A percentile compares a stretch with the other conserved stretches of the same genome.
Evolutionary conservation across 2,113 vertebrate species (phyloP).

Genomic region (Tachysurus fulvidraco): DNA sequence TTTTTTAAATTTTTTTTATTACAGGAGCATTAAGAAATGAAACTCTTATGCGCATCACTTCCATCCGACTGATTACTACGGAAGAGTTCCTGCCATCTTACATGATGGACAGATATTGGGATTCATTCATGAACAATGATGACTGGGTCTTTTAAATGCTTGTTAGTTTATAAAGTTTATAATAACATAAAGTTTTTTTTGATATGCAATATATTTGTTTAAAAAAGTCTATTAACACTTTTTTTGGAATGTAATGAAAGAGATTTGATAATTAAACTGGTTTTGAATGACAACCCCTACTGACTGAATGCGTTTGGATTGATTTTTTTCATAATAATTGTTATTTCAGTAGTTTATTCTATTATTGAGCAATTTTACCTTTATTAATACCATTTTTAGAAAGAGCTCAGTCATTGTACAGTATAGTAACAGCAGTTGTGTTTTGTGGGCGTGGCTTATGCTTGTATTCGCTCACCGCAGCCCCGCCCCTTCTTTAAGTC

Average conservation of each 20-base stretch:
- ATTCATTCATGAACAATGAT: slow-evolving; percentile 64
- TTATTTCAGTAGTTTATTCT: neutral
- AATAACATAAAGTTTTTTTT: neutral
- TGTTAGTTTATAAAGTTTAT: neutral
- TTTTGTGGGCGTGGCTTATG: neutral
- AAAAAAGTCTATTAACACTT: neutral
- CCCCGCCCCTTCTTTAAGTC: neutral
- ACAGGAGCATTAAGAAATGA: slow-evolving; percentile 65
- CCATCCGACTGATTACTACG: slow-evolving; percentile 67
- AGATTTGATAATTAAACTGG: neutral
- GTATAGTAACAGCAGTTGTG: neutral
- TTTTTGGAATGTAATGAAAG: neutral
- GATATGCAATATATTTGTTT: neutral
- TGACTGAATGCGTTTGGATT: neutral
- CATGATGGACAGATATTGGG: slow-evolving; percentile 80
- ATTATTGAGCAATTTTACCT: neutral
- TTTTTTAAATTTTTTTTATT: slow-evolving; percentile 50
- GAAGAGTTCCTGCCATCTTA: slow-evolving; percentile 80
- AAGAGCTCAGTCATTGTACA: neutral
- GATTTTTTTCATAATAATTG: neutral
- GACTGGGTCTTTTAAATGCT: slow-evolving; percentile 54
- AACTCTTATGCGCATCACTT: slow-evolving; percentile 70
- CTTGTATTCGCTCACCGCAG: neutral
- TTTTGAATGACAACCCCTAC: neutral
- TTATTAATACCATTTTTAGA: no score